Base-by-base conservation (phyloP, 2,797 vertebrate genomes). In the Anguilla obscura region DNA sequence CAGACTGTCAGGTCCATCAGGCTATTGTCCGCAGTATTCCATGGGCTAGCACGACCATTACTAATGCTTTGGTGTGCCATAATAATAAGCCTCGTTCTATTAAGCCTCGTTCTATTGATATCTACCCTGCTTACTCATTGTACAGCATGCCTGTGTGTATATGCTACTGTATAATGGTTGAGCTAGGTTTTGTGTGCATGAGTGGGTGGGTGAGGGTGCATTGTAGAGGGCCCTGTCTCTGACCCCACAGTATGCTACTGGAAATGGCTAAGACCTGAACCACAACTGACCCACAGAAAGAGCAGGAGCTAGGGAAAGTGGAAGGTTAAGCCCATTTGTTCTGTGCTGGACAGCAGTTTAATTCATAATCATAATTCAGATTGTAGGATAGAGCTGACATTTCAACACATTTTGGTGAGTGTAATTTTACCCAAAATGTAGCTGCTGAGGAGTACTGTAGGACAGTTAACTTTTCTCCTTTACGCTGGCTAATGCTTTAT, bases 341-440 rank as follows among this genome's bases (percentile, higher is more conserved):
- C 45, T 50, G 45, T 50, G 21, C 8, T 82, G 45, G 21, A 21
- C 30, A 14, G 0, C 12, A 27, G 10, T 76, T 27, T 76, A 76
- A 76, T 76, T 76, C 71, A 76, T 76, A 36, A 76, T 36, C 71
- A 12, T 36, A 76, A 45, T 40, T 80, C 76, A 45, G 76, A 36
- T 12, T 33, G 30, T 27, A 33, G 69, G 69, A 7, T 33, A 74
- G 69, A 74, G 36, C 36, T 45, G 21, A 80, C 40, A 21, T 21
- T 48, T 80, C 76, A 48, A 24, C 40, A 24, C 45, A 3, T 16
- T 45, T 16, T 80, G 76, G 10, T 74, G 69, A 80, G 40, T 16
- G 76, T 2, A 10, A 40, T 36, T 18, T 80, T 45, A 1, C 36
- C 76, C 40, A 14, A 9, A 21, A 80, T 14, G 12, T 8, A 12